Base-by-base conservation (phyloP, 1,140 invertebrate genomes). In the Aphis gossypii region DNA sequence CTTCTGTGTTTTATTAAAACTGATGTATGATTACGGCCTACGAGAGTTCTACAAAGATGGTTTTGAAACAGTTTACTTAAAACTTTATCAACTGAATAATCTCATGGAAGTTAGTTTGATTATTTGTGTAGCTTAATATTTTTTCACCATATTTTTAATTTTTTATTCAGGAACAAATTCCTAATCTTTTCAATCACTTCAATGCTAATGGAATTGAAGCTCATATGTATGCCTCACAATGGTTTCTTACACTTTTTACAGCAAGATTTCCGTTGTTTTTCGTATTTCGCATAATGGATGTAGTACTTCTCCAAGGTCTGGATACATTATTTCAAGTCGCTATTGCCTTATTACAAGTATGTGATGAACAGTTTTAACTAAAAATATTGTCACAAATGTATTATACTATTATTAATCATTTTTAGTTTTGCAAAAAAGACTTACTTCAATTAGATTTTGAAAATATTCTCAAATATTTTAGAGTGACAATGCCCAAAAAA, bases 181-280 rank as follows among this genome's bases (percentile, higher is more conserved):
- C 97, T 1, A 98, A 99, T 94, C 95, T 99, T 83, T 97, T 97
- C 95, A 96, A 97, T 94, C 99, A 99, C 95, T 99, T 99, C 96
- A 96, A 96, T 94, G 97, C 98, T 95, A 97, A 98, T 95, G 97
- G 98, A 76, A 97, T 99, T 86, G 99, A 99, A 95, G 97, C 98
- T 92, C 99, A 99, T 96, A 99, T 99, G 99, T 99, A 98, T 96
- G 99, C 99, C 44, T 99, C 98, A 56, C 99, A 99, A 96, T 99
- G 99, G 99, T 99, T 99, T 96, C 97, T 99, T 44, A 99, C 99
- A 0, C 96, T 99, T 25, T 99, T 99, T 96, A 99, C 99, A 7
- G 99, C 99, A 30, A 98, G 99, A 95, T 99, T 99, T 96, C 99
- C 99, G 7, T 96, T 99, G 1, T 98, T 98, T 95, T 97, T 99